Evolutionary conservation across 2,113 vertebrate genomes (phyloP).

Genomic region (Pomatorhinus ruficollis): DNA sequence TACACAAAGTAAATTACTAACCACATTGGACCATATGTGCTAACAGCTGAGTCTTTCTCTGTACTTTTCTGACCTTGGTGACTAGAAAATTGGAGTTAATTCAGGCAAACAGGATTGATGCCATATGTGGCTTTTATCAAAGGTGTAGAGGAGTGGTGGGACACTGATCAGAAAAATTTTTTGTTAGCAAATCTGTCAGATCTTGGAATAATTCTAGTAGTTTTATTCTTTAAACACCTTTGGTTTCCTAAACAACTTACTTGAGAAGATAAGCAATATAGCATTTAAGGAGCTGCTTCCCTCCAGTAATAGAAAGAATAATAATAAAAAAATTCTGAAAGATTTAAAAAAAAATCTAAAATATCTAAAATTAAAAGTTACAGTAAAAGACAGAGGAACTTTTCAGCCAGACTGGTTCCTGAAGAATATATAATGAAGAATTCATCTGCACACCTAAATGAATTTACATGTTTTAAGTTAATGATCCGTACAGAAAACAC

Average conservation of each 20-base stretch:
- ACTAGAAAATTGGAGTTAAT: slow-evolving; percentile 70
- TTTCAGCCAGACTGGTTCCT: background rate
- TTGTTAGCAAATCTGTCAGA: slow-evolving; percentile 64
- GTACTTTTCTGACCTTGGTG: slow-evolving; percentile 61
- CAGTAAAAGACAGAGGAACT: background rate
- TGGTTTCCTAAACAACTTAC: slow-evolving; percentile 6
- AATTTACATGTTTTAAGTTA: background rate
- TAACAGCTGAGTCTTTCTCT: slow-evolving; percentile 68
- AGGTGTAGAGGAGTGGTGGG: slow-evolving; percentile 8
- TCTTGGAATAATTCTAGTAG: slow-evolving; percentile 38
- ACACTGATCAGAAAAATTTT: slow-evolving; percentile 33
- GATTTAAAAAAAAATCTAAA: background rate
- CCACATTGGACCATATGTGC: slow-evolving; percentile 64
- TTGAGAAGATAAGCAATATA: slow-evolving; percentile 25
- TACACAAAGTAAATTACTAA: slow-evolving; percentile 60
- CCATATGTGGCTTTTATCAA: slow-evolving; percentile 61
- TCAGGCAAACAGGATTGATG: slow-evolving; percentile 60
- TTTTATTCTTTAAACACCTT: slow-evolving; percentile 56
- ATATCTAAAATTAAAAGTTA: background rate
- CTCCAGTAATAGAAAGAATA: background rate
- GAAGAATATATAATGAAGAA: background rate
- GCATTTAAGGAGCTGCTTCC: background rate
- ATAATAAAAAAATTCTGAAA: background rate
- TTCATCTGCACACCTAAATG: background rate
- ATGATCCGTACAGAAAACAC: background rate